Conservation (phyloP, 1,140 invertebrate species). For the Drosophila fuyamai region DNA sequence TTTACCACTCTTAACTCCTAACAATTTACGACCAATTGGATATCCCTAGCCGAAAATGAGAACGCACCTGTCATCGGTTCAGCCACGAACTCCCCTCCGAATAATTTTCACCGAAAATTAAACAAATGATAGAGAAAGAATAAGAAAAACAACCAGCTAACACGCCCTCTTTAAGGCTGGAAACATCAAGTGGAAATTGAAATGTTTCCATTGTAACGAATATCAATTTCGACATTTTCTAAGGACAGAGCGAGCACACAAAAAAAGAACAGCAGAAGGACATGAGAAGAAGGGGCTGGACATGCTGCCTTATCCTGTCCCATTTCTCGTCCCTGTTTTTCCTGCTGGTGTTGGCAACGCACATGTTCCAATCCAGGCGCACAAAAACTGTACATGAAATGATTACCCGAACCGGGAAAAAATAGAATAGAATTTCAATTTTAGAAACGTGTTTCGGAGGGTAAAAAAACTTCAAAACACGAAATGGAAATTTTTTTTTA, state of each 20-base stretch:
- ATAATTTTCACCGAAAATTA: slow-evolving; percentile 43
- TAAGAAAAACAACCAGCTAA: neutral
- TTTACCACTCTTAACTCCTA: neutral
- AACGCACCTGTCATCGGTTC: slow-evolving; percentile 61
- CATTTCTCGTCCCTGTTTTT: slow-evolving; percentile 19
- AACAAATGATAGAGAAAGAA: slow-evolving; percentile 9
- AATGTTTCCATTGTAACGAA: slow-evolving; percentile 76
- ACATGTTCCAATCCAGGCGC: slow-evolving; percentile 80
- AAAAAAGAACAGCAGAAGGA: slow-evolving; percentile 46
- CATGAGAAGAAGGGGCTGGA: slow-evolving; percentile 23
- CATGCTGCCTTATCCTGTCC: slow-evolving; percentile 44
- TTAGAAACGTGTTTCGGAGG: slow-evolving; percentile 76
- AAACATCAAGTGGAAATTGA: slow-evolving; percentile 77
- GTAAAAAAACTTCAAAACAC: slow-evolving; percentile 32
- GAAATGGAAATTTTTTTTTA: slow-evolving; percentile 24
- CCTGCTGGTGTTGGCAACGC: slow-evolving; percentile 72
- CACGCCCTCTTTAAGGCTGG: slow-evolving; percentile 46
- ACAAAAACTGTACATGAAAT: slow-evolving; percentile 82
- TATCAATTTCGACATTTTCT: slow-evolving; percentile 78
- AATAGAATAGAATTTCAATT: slow-evolving; percentile 79
- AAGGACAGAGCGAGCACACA: slow-evolving; percentile 25
- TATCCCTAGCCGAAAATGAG: slow-evolving; percentile 1
- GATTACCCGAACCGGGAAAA: slow-evolving; percentile 60
- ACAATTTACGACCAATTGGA: slow-evolving; percentile 1
- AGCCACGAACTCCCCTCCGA: slow-evolving; percentile 15